These are phyloP conservation scores for Papilio machaon DNA, from an alignment of 1,140 invertebrate genomes.

Conservation along the genomic window DNA sequence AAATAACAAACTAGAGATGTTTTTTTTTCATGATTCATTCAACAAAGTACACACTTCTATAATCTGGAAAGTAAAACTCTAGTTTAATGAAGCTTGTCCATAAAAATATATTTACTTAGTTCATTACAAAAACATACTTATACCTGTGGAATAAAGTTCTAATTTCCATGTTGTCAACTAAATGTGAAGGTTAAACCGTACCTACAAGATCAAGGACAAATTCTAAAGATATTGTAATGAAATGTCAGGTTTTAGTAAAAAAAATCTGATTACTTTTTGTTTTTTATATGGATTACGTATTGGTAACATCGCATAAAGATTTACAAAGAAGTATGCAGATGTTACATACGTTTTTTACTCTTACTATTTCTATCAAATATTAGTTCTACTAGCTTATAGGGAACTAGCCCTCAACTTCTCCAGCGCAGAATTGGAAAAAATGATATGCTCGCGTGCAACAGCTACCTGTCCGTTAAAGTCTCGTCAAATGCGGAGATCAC, in stretches of 20 bases:
- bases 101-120: neutral
- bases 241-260: neutral
- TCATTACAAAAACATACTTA: neutral
- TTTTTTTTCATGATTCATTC: neutral
- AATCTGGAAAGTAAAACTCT: neutral
- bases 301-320: too few species aligned
- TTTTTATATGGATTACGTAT: neutral
- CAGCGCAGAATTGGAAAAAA: too few species aligned
- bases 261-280: neutral
- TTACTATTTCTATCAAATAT: too few species aligned
- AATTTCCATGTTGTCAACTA: slow-evolving; percentile 31
- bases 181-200: slow-evolving; percentile 48
- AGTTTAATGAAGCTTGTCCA: neutral
- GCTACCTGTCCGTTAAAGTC: too few species aligned
- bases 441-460: too few species aligned
- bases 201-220: slow-evolving; percentile 57
- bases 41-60: slow-evolving; percentile 3
- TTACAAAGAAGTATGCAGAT: too few species aligned
- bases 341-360: too few species aligned
- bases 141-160: neutral
- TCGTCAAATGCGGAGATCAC: too few species aligned
- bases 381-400: too few species aligned
- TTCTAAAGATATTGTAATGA: slow-evolving; percentile 34
- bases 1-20: neutral
- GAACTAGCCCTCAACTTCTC: too few species aligned